Conservation (phyloP, 1,140 invertebrate species). For the Drosophila parvula region DNA sequence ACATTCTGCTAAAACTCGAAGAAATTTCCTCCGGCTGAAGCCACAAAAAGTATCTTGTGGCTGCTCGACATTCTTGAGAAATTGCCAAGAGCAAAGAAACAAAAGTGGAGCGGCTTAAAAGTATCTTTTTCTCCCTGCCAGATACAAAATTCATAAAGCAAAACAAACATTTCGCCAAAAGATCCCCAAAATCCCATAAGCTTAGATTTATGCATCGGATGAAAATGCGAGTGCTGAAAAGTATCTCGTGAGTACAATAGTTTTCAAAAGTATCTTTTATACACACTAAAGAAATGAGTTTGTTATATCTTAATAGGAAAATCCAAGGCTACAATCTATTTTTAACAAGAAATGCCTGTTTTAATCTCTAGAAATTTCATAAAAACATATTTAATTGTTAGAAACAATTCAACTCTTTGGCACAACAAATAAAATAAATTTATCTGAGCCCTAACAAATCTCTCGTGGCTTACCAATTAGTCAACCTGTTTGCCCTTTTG, state of each 20-base stretch:
- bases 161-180: constrained; percentile 31
- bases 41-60: constrained; percentile 34
- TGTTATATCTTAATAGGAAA: not conserved
- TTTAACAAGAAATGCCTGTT: not conserved
- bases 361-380: not conserved
- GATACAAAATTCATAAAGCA: constrained; percentile 27
- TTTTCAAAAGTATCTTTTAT: not conserved
- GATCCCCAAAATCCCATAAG: constrained; percentile 21
- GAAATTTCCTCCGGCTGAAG: constrained; percentile 17
- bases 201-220: constrained; percentile 34
- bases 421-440: not conserved
- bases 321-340: not conserved
- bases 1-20: constrained; percentile 25
- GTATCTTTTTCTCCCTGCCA: not conserved
- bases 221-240: constrained; percentile 30
- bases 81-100: constrained; percentile 11
- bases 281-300: not conserved
- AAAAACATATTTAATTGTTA: not conserved
- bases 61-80: constrained; percentile 17
- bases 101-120: constrained; percentile 18
- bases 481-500: constrained; percentile 52
- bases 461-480: constrained; percentile 58
- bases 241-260: constrained; percentile 17
- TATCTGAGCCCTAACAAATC: constrained; percentile 22
- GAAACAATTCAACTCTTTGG: constrained; percentile 1